Evolutionary conservation across 2,797 vertebrate species (phyloP).

Genomic region (Enteromius fasciolatus): DNA sequence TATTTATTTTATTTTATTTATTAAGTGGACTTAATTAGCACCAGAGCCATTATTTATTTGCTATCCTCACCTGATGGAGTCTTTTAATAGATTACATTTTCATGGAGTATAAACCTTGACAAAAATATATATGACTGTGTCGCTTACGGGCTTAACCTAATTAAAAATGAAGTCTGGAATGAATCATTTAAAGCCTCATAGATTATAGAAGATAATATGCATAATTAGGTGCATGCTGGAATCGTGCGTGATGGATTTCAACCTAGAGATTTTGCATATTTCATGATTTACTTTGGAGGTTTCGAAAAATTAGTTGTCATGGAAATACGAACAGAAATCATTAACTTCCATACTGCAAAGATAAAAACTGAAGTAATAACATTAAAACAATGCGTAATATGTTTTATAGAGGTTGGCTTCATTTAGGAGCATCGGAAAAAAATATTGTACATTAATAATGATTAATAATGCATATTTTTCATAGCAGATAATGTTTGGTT

Average conservation of each 20-base stretch:
- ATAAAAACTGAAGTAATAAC: background rate
- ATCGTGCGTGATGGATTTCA: background rate
- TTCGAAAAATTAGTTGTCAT: background rate
- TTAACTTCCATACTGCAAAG: background rate
- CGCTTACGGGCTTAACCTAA: background rate
- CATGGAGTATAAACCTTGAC: background rate
- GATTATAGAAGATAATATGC: conserved; percentile 33
- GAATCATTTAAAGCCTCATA: conserved; percentile 30
- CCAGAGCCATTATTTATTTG: conserved; percentile 3
- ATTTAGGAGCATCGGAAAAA: background rate
- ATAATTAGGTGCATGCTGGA: background rate
- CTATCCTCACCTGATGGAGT: conserved; percentile 5
- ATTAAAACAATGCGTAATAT: background rate
- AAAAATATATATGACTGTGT: conserved; percentile 18
- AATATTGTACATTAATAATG: too few relatives aligned
- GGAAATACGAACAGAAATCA: background rate
- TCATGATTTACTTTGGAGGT: background rate
- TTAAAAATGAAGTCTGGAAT: conserved; percentile 9
- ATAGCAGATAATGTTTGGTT: background rate
- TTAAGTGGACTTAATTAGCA: background rate
- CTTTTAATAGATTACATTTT: background rate
- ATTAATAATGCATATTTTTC: background rate
- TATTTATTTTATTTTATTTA: background rate
- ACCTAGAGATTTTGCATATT: conserved; percentile 6
- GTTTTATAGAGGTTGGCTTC: too few relatives aligned